A percentile compares a stretch with the other conserved stretches of the same genome.
These are phyloP conservation scores for Notoglanidium macrostoma DNA, from an alignment of 2,797 vertebrate genomes.

Conservation along the genomic window DNA sequence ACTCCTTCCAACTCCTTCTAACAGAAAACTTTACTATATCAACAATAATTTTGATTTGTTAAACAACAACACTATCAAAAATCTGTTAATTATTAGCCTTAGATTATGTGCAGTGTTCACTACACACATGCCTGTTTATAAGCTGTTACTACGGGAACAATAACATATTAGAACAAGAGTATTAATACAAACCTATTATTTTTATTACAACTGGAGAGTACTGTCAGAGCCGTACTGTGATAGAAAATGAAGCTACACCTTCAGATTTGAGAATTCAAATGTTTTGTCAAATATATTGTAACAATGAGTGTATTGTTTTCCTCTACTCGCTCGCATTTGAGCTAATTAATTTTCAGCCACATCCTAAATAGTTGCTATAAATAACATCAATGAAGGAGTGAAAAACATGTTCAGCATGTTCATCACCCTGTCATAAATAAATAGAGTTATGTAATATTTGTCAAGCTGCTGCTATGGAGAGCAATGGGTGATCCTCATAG, in stretches of 20 bases:
- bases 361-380: background rate
- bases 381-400: background rate
- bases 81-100: background rate
- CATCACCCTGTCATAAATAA: slow-evolving; percentile 5
- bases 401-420: background rate
- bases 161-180: background rate
- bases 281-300: no score
- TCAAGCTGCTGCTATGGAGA: slow-evolving; percentile 6
- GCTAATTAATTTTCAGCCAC: background rate
- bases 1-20: no score
- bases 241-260: background rate
- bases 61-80: background rate
- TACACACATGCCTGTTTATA: background rate
- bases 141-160: background rate
- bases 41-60: background rate
- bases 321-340: background rate
- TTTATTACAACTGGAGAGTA: background rate
- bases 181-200: background rate
- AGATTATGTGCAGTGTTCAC: background rate
- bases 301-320: background rate
- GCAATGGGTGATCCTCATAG: slow-evolving; percentile 3
- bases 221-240: background rate
- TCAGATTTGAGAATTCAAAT: background rate
- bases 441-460: slow-evolving; percentile 40
- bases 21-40: background rate